Conservation (phyloP, 2,888 invertebrate species). For the Apamea monoglypha region DNA sequence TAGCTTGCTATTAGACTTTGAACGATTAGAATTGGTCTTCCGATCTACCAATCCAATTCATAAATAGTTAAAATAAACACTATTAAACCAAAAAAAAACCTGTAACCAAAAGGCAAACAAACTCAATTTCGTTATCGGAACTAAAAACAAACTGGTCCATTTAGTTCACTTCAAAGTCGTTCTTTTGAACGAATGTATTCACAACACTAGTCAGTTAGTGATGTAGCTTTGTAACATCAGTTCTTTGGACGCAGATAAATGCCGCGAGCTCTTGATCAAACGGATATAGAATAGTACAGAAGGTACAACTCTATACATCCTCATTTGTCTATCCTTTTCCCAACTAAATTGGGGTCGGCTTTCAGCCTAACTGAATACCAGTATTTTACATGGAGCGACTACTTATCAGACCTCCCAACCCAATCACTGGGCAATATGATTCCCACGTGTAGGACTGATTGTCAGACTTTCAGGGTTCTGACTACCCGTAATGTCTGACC, state of each 20-base stretch:
- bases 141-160: background rate
- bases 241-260: slow-evolving; percentile 40
- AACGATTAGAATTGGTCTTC: too few species aligned
- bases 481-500: too few species aligned
- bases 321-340: rapidly evolving
- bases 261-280: slow-evolving; percentile 13
- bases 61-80: too few species aligned
- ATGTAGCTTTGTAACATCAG: slow-evolving; percentile 18
- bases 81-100: background rate
- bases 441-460: background rate
- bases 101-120: too few species aligned
- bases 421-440: background rate
- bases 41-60: too few species aligned
- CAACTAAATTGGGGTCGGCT: background rate
- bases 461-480: background rate
- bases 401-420: background rate
- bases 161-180: background rate
- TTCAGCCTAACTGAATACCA: background rate
- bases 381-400: background rate
- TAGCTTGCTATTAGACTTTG: too few species aligned
- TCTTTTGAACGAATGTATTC: slow-evolving; percentile 1
- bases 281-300: slow-evolving; percentile 4
- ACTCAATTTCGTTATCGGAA: background rate
- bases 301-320: background rate
- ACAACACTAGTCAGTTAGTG: slow-evolving; percentile 26